Percentiles rank a stretch among this genome's conserved stretches.
Conservation (phyloP, 2,797 vertebrate species). For the Echiichthys vipera region DNA sequence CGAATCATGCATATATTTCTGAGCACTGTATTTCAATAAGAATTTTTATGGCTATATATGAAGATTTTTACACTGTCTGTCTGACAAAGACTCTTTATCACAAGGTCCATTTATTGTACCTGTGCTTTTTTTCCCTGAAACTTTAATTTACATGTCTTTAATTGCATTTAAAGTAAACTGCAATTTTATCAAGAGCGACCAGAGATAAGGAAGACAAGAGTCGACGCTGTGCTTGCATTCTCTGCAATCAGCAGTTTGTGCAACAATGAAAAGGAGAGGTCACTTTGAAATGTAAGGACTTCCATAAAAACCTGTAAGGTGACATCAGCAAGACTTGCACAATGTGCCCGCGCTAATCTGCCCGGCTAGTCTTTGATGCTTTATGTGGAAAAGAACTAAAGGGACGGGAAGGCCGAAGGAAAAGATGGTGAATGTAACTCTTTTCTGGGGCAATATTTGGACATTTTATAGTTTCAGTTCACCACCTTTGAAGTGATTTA, state of each 20-base stretch:
- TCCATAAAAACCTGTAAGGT: slow-evolving; percentile 4
- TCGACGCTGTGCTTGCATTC: background rate
- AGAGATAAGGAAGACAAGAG: background rate
- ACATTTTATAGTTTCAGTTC: background rate
- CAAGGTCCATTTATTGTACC: background rate
- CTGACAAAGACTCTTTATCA: background rate
- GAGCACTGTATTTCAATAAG: background rate
- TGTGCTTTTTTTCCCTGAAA: background rate
- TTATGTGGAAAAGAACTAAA: slow-evolving; percentile 1
- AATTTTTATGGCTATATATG: background rate
- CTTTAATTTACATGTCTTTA: background rate
- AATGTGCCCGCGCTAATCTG: background rate
- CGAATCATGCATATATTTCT: background rate
- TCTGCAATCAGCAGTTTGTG: background rate
- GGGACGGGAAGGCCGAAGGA: background rate
- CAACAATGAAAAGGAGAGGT: slow-evolving; percentile 18
- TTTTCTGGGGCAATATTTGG: background rate
- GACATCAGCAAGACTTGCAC: slow-evolving; percentile 1
- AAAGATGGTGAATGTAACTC: background rate
- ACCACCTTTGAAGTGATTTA: background rate
- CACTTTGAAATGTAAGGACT: slow-evolving; percentile 28
- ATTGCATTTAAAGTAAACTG: background rate
- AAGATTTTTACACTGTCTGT: too few relatives aligned
- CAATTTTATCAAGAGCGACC: background rate
- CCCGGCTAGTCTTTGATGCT: slow-evolving; percentile 8